Base-by-base conservation (phyloP, 2,888 invertebrate genomes). In the Machimus rusticus region DNA sequence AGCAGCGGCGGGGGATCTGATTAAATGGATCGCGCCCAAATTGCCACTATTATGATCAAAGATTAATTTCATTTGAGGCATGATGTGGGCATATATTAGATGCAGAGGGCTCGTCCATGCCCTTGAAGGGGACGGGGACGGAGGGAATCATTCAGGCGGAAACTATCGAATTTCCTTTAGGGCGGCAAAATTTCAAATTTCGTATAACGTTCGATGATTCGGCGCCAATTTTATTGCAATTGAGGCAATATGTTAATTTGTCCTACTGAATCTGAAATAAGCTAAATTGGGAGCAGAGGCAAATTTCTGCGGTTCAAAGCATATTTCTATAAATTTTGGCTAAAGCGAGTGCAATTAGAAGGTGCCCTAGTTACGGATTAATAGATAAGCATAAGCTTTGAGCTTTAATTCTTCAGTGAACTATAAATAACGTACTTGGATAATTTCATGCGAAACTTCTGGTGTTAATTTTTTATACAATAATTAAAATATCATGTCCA, bases 1-100 rank as follows among this genome's bases (percentile, higher is more conserved):
- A 19, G 19, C 1, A 55, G 5, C 19, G 5, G 28, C 19, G 51
- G n/a, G 51, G n/a, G 23, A 8, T 43, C 78, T 78, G 46, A 78
- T 78, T 78, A 78, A 78, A 78, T 78, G 43, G 78, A 78, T 78
- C 43, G 78, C 23, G 78, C 46, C 46, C 43, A 43, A 51, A 78
- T 43, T 78, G 78, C 9, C 19, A 14, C 39, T 43, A 39, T 78
- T 78, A 78, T 78, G 78, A 78, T 34, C 78, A 78, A 78, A 78
- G 78, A 78, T 78, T 78, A 39, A 78, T 78, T 78, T 78, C 5
- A 78, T 78, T 78, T 78, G n/a, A 37, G 34, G 78, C 12, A 19
- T 66, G 66, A 66, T 66, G 66, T 9, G 66, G 23, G 66, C 66
- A 66, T 66, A 66, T 66, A 66, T 66, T 66, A 66, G 66, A 28